Base-by-base conservation (phyloP, 1,140 invertebrate species). In the Aphis craccivora region DNA sequence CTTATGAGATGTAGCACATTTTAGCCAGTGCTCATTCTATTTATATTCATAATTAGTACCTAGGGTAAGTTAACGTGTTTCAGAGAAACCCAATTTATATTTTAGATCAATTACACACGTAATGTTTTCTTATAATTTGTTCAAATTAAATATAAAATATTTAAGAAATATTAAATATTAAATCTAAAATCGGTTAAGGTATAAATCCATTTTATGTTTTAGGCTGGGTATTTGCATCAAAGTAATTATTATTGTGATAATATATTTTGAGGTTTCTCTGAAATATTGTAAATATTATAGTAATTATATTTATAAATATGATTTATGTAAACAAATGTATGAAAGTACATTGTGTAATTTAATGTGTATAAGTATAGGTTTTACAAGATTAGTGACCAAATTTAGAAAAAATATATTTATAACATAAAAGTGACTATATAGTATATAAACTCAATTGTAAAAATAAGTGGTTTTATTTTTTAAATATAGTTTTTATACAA, bases 401-500 rank as follows among this genome's bases (percentile, higher is more conserved):
- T 87, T 45, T 87, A 87, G 43, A 45, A 48, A n/a, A 43, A 37
- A 86, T 45, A 45, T 14, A 87, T 45, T 45, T 87, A 87, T 86
- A 37, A 48, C 30, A 37, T 20, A 9, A 51, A 89, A 89, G 2
- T 35, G 48, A 89, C 87, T 53, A 87, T n/a, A 22, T 53, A 51
- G 14, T 51, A 43, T 43, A 43, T 84, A 87, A 87, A 89, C 20
- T 88, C 86, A 53, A 53, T 37, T 89, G n/a, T 53, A 35, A 89
- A 89, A 89, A 86, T 45, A 87, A 87, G 18, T 51, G 30, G 25
- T 87, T 37, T 53, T 89, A 89, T 53, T 35, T 53, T 89, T 89
- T 53, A 45, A 89, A 89, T 53, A 89, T 37, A 53, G 86, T 53
- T 89, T 89, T 89, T 89, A 53, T 89, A 89, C 45, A 37, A 89